phyloP scores from a whole-genome alignment of 2,113 vertebrate genomes.

The Orientallactaga bullata region DNA sequence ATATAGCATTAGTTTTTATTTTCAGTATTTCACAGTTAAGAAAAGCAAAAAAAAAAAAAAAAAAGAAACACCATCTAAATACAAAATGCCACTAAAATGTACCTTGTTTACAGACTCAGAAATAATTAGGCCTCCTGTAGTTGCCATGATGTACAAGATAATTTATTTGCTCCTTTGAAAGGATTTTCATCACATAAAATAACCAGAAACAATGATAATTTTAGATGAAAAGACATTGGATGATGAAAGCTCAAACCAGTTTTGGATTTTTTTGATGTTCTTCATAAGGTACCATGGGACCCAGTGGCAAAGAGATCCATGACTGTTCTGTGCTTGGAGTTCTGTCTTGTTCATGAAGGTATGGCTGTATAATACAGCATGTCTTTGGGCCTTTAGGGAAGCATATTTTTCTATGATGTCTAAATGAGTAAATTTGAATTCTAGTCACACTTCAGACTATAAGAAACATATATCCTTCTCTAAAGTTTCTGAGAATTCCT shows the following conservation, averaged over 20 bases:
- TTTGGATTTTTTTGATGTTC: background rate
- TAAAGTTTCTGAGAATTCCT: constrained; percentile 10
- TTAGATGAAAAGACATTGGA: background rate
- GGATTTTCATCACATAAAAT: background rate
- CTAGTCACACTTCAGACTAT: background rate
- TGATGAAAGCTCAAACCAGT: background rate
- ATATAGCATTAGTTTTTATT: too few relatives aligned
- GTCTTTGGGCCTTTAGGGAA: background rate
- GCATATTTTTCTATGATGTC: background rate
- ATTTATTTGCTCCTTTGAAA: constrained; percentile 17
- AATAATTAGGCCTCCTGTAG: constrained; percentile 10
- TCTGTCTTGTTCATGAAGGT: background rate
- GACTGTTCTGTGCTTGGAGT: background rate
- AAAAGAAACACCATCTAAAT: background rate
- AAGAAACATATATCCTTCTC: background rate
- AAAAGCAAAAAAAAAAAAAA: background rate
- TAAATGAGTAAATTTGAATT: constrained; percentile 27
- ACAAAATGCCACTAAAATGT: background rate
- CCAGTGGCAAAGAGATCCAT: background rate
- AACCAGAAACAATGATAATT: background rate
- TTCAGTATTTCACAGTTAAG: too few relatives aligned
- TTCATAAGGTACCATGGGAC: background rate
- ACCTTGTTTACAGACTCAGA: background rate
- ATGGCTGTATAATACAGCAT: background rate
- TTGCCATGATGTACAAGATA: background rate